Base-by-base conservation (phyloP, 2,797 vertebrate genomes). In the Acipenser oxyrinchus region DNA sequence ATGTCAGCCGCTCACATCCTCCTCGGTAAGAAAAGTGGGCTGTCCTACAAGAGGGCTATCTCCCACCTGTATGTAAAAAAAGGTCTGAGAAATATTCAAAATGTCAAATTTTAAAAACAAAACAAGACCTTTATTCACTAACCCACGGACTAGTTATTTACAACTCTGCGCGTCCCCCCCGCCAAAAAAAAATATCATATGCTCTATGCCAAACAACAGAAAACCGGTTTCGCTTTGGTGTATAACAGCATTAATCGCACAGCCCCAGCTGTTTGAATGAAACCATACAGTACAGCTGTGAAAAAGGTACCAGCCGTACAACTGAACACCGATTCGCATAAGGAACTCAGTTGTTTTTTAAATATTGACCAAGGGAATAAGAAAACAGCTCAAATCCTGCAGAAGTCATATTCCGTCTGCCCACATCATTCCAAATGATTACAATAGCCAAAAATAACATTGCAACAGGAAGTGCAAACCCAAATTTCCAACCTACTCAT, bases 21-120 rank as follows among this genome's bases (percentile, higher is more conserved):
- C 78, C 78, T 77, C 79, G 67, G 81, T 76, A 81, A 77, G 66
- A 79, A 79, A 81, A 85, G 85, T 2, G 86, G 88, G 88, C 78
- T 80, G 89, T 90, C 88, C 88, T 89, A 86, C 71, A 78, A 83
- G 83, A 81, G 81, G 84, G 84, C 81, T 82, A 70, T 87, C 84
- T 86, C 87, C 88, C 89, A 90, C 89, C 88, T 90, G 88, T 87
- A 87, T 83, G 84, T 83, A 8, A 53, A 86, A 88, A 55, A 55
- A 83, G 81, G 70, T 81, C 70, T 70, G 53, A 66, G 55, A 10
- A 52, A 37, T n/a, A 49, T 55, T 49, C 11, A 61, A n/a, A 18
- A 58, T 7, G 18, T 13, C 18, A 23, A 23, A 52, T 51, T 57
- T 49, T 9, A 51, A 63, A 18, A n/a, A 15, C 10, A 15, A 52